Evolutionary conservation across 2,797 vertebrate species (phyloP).

Genomic region (Vireo griseus): DNA sequence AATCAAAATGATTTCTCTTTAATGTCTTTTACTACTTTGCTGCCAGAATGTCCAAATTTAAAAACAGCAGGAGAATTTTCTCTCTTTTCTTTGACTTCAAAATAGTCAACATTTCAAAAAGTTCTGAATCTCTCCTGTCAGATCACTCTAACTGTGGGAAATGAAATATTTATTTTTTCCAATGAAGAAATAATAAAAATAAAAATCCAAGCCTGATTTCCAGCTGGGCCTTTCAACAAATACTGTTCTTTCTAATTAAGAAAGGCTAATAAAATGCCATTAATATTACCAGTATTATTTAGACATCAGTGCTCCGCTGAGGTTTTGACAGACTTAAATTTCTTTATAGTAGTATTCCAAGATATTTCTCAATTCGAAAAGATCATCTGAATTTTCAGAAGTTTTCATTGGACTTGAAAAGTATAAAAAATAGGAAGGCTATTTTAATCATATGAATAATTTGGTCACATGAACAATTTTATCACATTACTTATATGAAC

Average conservation of each 20-base stretch:
- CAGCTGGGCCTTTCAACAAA: not conserved
- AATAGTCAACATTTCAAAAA: not conserved
- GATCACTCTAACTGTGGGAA: not conserved
- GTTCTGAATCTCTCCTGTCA: not conserved
- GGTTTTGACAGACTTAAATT: not conserved
- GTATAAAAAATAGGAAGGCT: not conserved
- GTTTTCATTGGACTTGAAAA: not conserved
- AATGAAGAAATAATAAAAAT: not conserved
- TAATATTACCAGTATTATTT: not conserved
- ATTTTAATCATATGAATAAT: not conserved
- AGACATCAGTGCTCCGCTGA: not conserved
- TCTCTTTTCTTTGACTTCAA: not conserved
- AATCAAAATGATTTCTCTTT: not conserved
- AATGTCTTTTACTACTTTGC: not conserved
- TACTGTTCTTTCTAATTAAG: not conserved
- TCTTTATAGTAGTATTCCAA: not conserved
- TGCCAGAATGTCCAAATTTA: not conserved
- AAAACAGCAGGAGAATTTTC: not conserved
- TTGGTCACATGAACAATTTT: not conserved
- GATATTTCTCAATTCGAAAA: not conserved
- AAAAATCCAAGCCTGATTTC: not conserved
- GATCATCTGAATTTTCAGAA: not conserved
- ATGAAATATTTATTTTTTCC: not conserved
- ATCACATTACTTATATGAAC: not conserved
- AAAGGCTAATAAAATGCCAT: not conserved